A percentile compares a stretch with the other conserved stretches of the same genome.
Evolutionary conservation across 2,113 vertebrate species (phyloP).

Genomic region (Campylomormyrus numenius): DNA sequence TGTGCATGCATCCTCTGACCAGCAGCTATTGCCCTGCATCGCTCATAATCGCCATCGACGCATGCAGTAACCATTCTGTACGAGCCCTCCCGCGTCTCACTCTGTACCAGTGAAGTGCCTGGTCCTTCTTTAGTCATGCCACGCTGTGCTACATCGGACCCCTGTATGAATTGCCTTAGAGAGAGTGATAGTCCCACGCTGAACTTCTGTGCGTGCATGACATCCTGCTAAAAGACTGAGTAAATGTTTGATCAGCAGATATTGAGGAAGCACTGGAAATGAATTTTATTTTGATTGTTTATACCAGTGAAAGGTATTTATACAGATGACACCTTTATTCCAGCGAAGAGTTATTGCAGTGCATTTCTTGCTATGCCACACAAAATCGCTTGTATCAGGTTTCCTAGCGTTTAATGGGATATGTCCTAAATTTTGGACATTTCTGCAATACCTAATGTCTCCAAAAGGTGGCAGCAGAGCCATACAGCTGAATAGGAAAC

Average conservation of each 20-base stretch:
- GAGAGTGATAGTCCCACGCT: neutral
- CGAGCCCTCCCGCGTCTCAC: neutral
- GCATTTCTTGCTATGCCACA: neutral
- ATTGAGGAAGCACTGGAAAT: neutral
- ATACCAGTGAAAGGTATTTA: neutral
- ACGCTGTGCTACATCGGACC: neutral
- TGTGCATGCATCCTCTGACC: neutral
- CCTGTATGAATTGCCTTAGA: neutral
- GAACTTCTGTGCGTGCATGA: neutral
- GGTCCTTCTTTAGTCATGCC: neutral
- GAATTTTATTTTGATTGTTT: neutral
- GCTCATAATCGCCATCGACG: neutral
- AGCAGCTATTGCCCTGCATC: neutral
- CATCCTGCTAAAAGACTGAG: neutral
- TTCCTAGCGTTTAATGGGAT: neutral
- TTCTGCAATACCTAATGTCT: neutral
- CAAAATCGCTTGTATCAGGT: constrained; percentile 1
- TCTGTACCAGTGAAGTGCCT: neutral
- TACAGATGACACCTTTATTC: neutral
- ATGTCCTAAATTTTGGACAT: neutral
- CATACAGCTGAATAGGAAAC: neutral
- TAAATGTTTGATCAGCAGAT: neutral
- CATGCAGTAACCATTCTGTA: neutral
- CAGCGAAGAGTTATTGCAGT: neutral
- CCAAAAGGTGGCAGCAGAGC: neutral